A percentile compares a stretch with the other conserved stretches of the same genome.
Conservation (phyloP, 2,113 vertebrate species). For the Narcine bancroftii region DNA sequence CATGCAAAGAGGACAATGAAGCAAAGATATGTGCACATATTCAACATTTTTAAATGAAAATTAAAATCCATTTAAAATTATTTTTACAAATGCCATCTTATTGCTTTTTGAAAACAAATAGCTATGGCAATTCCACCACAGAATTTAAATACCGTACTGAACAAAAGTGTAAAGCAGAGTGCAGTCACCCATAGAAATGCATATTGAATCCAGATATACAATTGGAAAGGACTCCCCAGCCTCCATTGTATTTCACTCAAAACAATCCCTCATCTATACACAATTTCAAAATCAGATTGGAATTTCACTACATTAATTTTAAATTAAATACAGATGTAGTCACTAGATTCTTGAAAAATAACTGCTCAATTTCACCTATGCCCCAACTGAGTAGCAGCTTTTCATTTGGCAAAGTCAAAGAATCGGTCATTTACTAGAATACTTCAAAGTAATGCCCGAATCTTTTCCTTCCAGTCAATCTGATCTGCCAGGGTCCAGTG, state of each 20-base stretch:
- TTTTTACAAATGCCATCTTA: constrained; percentile 29
- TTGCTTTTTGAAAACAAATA: not conserved
- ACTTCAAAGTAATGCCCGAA: not conserved
- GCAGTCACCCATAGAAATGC: not conserved
- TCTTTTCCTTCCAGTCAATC: not conserved
- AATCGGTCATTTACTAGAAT: not conserved
- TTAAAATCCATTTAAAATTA: constrained; percentile 15
- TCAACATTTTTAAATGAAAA: constrained; percentile 22
- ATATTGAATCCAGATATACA: not conserved
- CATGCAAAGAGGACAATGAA: not conserved
- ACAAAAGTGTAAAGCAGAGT: not conserved
- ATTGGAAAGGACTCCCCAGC: not conserved
- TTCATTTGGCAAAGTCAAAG: too few species aligned
- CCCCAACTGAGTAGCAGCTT: not conserved
- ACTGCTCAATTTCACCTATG: not conserved
- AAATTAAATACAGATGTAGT: not conserved
- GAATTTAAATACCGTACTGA: not conserved
- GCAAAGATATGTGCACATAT: not conserved
- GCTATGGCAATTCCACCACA: not conserved
- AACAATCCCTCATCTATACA: not conserved
- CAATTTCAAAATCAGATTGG: not conserved
- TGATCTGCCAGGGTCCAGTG: not conserved
- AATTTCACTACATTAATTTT: not conserved
- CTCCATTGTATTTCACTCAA: not conserved
- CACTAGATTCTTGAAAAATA: not conserved